Conservation (phyloP, 2,888 invertebrate genomes). For the Ellobium chinense region DNA sequence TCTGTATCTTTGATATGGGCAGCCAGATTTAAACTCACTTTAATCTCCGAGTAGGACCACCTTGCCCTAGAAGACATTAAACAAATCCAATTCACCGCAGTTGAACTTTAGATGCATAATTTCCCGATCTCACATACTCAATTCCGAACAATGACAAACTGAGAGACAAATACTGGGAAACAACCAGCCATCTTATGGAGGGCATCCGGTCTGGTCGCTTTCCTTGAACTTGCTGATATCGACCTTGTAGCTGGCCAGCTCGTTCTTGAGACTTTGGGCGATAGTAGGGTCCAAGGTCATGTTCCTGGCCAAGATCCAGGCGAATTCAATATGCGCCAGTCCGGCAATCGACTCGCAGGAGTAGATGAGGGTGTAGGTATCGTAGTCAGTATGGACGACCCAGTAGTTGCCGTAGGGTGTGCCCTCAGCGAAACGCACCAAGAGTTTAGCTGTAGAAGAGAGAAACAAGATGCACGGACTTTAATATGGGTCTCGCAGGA, state of each 20-base stretch:
- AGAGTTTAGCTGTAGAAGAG: slow-evolving; percentile 19
- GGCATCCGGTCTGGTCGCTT: slow-evolving; percentile 38
- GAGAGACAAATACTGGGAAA: no score
- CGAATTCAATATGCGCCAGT: slow-evolving; percentile 43
- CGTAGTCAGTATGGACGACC: slow-evolving; percentile 48
- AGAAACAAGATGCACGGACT: no score
- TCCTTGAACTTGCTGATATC: slow-evolving; percentile 35
- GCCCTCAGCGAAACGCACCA: slow-evolving; percentile 36
- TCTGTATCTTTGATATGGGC: no score
- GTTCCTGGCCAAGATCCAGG: slow-evolving; percentile 42
- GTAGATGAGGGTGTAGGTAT: slow-evolving; percentile 47
- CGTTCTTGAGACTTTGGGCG: slow-evolving; percentile 29
- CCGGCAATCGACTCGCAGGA: slow-evolving; percentile 41
- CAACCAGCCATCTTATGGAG: no score
- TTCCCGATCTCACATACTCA: no score
- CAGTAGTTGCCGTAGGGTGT: slow-evolving; percentile 45
- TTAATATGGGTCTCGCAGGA: no score
- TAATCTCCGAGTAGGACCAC: no score
- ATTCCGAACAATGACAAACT: no score
- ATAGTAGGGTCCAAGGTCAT: slow-evolving; percentile 13
- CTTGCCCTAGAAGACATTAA: no score
- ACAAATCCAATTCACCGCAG: no score
- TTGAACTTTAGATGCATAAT: no score
- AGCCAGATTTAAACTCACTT: no score
- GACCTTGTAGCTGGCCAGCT: slow-evolving; percentile 30